phyloP scores from a whole-genome alignment of 2,797 vertebrate genomes.

The Glyptemys insculpta region DNA sequence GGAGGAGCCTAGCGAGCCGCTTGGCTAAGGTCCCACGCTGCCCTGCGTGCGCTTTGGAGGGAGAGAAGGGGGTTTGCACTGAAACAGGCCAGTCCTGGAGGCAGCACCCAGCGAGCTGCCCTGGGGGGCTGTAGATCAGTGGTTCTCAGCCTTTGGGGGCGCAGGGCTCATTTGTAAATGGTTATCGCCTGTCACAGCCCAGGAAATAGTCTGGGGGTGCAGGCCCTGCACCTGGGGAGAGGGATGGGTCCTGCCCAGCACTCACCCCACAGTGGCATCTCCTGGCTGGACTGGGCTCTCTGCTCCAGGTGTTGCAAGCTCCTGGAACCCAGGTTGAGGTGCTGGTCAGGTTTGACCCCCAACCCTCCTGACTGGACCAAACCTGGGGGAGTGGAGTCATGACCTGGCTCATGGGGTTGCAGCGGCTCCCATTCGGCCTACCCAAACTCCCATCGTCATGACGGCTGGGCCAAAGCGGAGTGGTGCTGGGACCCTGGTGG shows the following conservation, averaged over 20 bases:
- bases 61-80: too few species aligned
- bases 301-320: not conserved
- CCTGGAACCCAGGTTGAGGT: too few species aligned
- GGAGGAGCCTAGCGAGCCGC: not conserved
- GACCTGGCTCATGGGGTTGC: not conserved
- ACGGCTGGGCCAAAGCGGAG: not conserved
- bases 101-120: not conserved
- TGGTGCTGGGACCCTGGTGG: not conserved
- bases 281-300: too few species aligned
- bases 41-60: too few species aligned
- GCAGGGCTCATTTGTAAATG: too few species aligned
- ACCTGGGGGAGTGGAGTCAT: not conserved
- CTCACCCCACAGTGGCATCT: not conserved
- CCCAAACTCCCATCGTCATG: rapidly evolving
- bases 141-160: not conserved
- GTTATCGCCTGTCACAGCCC: not conserved
- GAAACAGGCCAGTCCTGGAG: too few species aligned
- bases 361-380: rapidly evolving
- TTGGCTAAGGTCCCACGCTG: too few species aligned
- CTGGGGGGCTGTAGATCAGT: too few species aligned
- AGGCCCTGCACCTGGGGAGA: rapidly evolving
- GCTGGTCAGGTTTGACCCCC: not conserved
- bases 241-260: rapidly evolving
- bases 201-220: not conserved
- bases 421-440: not conserved